phyloP scores from a whole-genome alignment of 2,797 vertebrate genomes.

The Dryobates pubescens region DNA sequence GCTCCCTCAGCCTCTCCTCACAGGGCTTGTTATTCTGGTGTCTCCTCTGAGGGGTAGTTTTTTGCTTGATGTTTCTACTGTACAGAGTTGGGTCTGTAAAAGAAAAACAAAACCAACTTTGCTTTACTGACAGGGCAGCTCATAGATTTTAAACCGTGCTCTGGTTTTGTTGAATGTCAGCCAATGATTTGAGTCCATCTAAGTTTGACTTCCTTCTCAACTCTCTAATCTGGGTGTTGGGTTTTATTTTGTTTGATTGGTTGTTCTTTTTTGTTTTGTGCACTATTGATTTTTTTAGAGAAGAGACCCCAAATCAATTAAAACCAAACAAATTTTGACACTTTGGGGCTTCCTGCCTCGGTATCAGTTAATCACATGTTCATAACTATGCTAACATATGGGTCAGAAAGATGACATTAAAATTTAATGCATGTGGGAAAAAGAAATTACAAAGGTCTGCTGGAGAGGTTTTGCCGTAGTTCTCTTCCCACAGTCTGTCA shows the following conservation, averaged over 20 bases:
- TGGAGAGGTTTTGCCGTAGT: conserved; percentile 58
- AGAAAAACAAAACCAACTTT: not conserved
- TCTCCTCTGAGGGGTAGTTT: not conserved
- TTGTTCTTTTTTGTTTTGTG: not conserved
- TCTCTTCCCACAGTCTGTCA: conserved; percentile 69
- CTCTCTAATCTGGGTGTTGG: not conserved
- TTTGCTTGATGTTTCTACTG: not conserved
- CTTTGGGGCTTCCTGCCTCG: conserved; percentile 17
- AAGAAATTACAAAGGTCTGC: conserved; percentile 76
- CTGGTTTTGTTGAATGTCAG: conserved; percentile 3
- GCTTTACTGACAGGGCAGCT: not conserved
- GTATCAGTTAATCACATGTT: conserved; percentile 73
- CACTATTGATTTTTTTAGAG: conserved; percentile 3
- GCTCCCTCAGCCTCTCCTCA: too few species aligned
- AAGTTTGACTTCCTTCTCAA: not conserved
- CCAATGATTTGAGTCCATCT: not conserved
- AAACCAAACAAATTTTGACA: conserved; percentile 55
- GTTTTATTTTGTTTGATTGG: too few species aligned
- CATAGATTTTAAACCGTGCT: not conserved
- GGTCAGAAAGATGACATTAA: conserved; percentile 74
- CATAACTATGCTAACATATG: conserved; percentile 70
- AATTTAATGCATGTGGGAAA: conserved; percentile 69
- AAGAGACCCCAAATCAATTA: conserved; percentile 70
- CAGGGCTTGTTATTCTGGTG: not conserved
- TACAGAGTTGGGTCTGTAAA: not conserved